Conservation (phyloP, 2,797 vertebrate genomes). For the Ptychadena robeensis region DNA sequence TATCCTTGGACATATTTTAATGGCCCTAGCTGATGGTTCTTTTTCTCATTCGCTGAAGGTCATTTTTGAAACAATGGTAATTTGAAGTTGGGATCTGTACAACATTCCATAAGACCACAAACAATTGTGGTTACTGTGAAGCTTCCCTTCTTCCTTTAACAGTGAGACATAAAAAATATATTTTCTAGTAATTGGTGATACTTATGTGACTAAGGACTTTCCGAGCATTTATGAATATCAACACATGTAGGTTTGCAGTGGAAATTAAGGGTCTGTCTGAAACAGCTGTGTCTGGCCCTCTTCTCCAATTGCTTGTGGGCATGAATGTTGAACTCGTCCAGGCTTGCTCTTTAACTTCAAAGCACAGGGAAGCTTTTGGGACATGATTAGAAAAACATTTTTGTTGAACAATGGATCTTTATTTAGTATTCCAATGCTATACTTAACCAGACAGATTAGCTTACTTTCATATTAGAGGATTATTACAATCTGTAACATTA, state of each 20-base stretch:
- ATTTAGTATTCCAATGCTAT: neutral
- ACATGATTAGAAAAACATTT: slow-evolving; percentile 28
- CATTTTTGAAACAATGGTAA: neutral
- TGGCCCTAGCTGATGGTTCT: neutral
- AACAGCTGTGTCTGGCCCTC: slow-evolving; percentile 54
- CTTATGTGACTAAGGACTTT: slow-evolving; percentile 55
- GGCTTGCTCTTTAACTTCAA: slow-evolving; percentile 58
- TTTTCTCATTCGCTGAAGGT: neutral
- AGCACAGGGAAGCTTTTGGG: slow-evolving; percentile 31
- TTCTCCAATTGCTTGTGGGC: slow-evolving; percentile 47
- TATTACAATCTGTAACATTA: neutral
- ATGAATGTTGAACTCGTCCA: slow-evolving; percentile 42
- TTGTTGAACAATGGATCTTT: slow-evolving; percentile 40
- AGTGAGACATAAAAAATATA: slow-evolving; percentile 3
- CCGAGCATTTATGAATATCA: slow-evolving; percentile 44
- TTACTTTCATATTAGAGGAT: slow-evolving; percentile 1
- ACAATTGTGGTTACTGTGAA: slow-evolving; percentile 31
- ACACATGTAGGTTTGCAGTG: slow-evolving; percentile 20
- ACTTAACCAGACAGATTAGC: neutral
- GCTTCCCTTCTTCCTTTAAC: slow-evolving; percentile 4
- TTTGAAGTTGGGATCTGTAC: neutral
- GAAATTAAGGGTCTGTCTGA: slow-evolving; percentile 53
- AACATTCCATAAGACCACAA: slow-evolving; percentile 10
- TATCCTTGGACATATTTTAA: neutral
- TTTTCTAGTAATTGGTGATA: slow-evolving; percentile 35